These are phyloP conservation scores for Nudaria mundana DNA, from an alignment of 2,888 invertebrate species.

Conservation along the genomic window DNA sequence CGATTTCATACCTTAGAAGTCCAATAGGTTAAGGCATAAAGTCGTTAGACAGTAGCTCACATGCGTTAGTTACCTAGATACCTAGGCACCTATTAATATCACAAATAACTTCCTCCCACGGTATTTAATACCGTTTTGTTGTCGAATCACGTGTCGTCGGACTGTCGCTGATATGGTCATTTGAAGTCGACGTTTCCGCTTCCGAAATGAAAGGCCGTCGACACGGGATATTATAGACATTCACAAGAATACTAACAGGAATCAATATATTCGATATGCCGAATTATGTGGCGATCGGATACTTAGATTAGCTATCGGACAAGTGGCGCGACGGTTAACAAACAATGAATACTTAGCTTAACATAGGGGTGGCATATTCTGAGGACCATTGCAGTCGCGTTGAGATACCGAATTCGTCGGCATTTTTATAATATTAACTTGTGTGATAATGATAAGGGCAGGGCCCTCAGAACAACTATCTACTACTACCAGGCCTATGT, in stretches of 20 bases:
- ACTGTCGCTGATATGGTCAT: constrained; percentile 22
- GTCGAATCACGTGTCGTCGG: constrained; percentile 37
- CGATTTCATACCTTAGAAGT: too few relatives aligned
- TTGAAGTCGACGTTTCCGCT: constrained; percentile 38
- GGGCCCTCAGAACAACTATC: too few relatives aligned
- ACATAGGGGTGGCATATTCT: too few relatives aligned
- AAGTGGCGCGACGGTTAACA: not conserved
- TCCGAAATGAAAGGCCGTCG: constrained; percentile 44
- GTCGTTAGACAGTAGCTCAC: constrained; percentile 27
- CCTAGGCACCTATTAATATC: too few relatives aligned
- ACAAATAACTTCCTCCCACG: constrained; percentile 33
- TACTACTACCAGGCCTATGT: too few relatives aligned
- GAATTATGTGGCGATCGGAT: constrained; percentile 1
- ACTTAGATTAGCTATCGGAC: not conserved
- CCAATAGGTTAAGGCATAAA: too few relatives aligned
- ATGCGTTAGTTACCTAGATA: too few relatives aligned
- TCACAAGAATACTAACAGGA: constrained; percentile 12
- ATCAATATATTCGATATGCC: constrained; percentile 3
- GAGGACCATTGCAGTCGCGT: too few relatives aligned
- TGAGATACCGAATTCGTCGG: too few relatives aligned
- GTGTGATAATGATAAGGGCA: too few relatives aligned
- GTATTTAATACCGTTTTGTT: constrained; percentile 32
- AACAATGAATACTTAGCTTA: not conserved
- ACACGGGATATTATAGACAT: constrained; percentile 37
- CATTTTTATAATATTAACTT: too few relatives aligned